phyloP scores from a whole-genome alignment of 2,888 invertebrate genomes.

The Arrhopalites spinosus region DNA sequence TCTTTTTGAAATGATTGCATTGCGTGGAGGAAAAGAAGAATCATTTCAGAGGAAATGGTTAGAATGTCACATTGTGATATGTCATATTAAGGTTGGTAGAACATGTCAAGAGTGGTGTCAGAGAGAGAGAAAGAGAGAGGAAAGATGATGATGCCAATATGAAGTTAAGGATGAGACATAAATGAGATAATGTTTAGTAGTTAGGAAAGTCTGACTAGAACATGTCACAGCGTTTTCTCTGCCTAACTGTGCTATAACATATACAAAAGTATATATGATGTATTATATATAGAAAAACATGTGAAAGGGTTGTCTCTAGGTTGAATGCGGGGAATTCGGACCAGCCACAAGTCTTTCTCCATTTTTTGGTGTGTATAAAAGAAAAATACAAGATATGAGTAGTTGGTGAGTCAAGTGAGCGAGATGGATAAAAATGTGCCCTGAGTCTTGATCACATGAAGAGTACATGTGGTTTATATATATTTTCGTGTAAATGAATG shows the following conservation, averaged over 20 bases:
- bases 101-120: background rate
- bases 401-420: conserved; percentile 36
- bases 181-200: background rate
- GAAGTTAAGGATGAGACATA: no score
- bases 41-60: background rate
- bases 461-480: background rate
- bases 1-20: no score
- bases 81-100: background rate
- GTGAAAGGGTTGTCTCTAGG: conserved; percentile 6
- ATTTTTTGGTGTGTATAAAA: background rate
- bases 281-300: no score
- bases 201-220: no score
- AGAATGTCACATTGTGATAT: background rate
- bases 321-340: conserved; percentile 16
- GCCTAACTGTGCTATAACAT: background rate
- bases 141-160: background rate
- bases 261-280: background rate
- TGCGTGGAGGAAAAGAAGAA: background rate
- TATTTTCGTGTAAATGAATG: conserved; percentile 20
- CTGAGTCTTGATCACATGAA: conserved; percentile 8
- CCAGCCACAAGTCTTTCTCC: conserved; percentile 6
- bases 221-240: no score
- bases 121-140: background rate
- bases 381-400: conserved; percentile 21
- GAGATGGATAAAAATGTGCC: conserved; percentile 32